Evolutionary conservation across 1,140 invertebrate species (phyloP), one percentile per base, ranked within the genome.

Genomic region (Melipona quadrifasciata): DNA sequence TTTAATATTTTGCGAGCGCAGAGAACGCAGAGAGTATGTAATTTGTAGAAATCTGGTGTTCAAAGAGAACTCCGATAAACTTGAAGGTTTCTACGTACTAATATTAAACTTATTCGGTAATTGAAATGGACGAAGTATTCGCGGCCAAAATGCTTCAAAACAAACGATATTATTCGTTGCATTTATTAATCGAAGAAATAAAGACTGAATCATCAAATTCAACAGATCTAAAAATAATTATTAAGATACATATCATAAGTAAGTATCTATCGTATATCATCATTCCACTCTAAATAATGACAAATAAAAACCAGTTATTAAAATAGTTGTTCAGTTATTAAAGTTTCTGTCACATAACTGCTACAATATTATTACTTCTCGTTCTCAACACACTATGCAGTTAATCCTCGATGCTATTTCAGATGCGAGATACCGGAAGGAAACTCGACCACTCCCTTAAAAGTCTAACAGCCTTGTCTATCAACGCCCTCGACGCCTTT

Each of bases 331-430:
- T 31, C 31, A 47, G 31, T 27, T 79, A 6, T 6, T 3, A 39
- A 17, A 31, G 57, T 70, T 80, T 47, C 24, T 8, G 24, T 17
- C n/a, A 31, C n/a, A 71, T 24, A 12, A 57, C 27, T 21, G 58
- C 14, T 39, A 72, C 10, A 0, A 16, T 4, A 21, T 79, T 4
- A 21, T 79, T 68, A 68, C 64, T 61, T 55, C 6, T 19, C 2
- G 5, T 57, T 51, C 6, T 27, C 17, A 27, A 31, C 10, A 39
- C 74, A 39, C 68, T 1, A 47, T 55, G 12, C 6, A 68, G 27
- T 55, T 27, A 67, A 82, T 72, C 61, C 51, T 57, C 51, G 55
- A 11, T 83, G 51, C 67, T 83, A 71, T 83, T 83, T 79, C 82
- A 79, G 82, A 53, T 51, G 4, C 73, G 11, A 75, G 58, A 70